Base-by-base conservation (phyloP, 2,888 invertebrate species). In the Parnassius smintheus region DNA sequence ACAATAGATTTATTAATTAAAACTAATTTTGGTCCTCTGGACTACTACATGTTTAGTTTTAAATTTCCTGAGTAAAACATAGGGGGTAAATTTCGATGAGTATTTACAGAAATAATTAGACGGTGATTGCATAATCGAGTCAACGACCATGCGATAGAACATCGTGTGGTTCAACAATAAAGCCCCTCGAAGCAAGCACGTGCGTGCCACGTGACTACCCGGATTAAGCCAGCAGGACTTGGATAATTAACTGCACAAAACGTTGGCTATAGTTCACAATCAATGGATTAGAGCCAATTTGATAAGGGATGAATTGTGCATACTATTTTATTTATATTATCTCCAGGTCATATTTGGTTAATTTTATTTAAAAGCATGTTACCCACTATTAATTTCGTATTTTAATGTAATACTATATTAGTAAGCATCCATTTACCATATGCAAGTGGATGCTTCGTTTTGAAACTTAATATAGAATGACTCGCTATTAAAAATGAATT, bases 171-270 rank as follows among this genome's bases (percentile, higher is more conserved):
- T 75, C 73, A 72, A 77, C 77, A 82, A 82, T 83, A 81, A 74
- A 74, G 72, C 74, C 75, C 75, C 74, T 70, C 70, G 68, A 72
- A 73, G 65, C 65, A 72, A 44, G 83, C 91, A 88, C 91, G 91
- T 91, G 91, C 85, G 77, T 74, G 85, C 84, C 91, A 90, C 91
- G 91, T 90, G 91, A 81, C 90, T 79, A 71, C 71, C 77, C 78
- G 90, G 91, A 91, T 91, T 89, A 91, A 83, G 80, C 78, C 81
- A 71, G 80, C 79, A 80, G 76, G 76, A 77, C 78, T 78, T 81
- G 85, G 87, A 88, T 91, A 91, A 91, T 91, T 91, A 91, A 88
- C 90, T 86, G 81, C 82, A 87, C 86, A 90, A 90, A 91, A 87
- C 70, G 67, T 61, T 69, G 57, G 62, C 64, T 65, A 63, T 61